Evolutionary conservation across 1,140 invertebrate genomes (phyloP).

Genomic region (Drosophila malerkotliana): DNA sequence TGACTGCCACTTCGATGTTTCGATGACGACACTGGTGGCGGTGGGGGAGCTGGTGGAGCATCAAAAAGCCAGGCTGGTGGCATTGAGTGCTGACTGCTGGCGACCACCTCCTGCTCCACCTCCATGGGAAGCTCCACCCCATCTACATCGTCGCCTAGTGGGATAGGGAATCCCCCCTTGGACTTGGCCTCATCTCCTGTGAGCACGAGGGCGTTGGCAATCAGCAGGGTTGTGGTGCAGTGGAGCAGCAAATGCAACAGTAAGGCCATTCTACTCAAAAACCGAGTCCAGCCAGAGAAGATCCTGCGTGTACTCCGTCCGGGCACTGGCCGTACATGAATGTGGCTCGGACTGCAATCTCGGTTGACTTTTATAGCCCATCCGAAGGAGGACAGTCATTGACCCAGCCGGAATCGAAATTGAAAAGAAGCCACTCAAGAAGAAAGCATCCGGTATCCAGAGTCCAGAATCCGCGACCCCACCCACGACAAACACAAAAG

Average conservation of each 20-base stretch:
- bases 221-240: constrained; percentile 62
- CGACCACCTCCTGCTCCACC: constrained; percentile 50
- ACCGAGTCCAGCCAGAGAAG: constrained; percentile 25
- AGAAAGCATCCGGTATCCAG: constrained; percentile 14
- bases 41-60: constrained; percentile 45
- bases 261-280: constrained; percentile 63
- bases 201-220: constrained; percentile 63
- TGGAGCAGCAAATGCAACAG: constrained; percentile 70
- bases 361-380: constrained; percentile 55
- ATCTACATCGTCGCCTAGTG: constrained; percentile 62
- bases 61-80: constrained; percentile 67
- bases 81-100: constrained; percentile 40
- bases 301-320: constrained; percentile 11
- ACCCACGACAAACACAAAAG: constrained; percentile 24
- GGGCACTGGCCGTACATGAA: constrained; percentile 38
- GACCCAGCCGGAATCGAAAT: constrained; percentile 64
- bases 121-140: constrained; percentile 62
- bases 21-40: neutral
- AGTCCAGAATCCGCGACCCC: constrained; percentile 1
- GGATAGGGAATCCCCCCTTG: constrained; percentile 57
- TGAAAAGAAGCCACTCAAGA: constrained; percentile 76
- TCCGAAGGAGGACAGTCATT: constrained; percentile 47
- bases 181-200: constrained; percentile 48
- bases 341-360: constrained; percentile 34
- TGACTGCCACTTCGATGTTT: constrained; percentile 33